Evolutionary conservation across 2,888 invertebrate genomes (phyloP).

Genomic region (Erebia palarica): DNA sequence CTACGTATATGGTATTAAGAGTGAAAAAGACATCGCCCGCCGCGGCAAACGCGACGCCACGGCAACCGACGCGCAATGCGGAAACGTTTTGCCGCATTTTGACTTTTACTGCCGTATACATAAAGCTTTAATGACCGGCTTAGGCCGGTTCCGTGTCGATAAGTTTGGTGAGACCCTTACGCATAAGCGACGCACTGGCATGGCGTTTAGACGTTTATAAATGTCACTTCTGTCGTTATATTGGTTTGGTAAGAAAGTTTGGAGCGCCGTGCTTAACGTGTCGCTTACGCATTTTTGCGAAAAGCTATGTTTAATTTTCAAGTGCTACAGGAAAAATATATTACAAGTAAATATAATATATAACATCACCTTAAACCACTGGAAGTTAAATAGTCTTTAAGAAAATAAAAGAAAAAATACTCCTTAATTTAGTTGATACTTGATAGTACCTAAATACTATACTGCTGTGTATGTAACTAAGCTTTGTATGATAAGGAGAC

Average conservation of each 20-base stretch:
- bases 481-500: conserved; percentile 69
- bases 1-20: too few species aligned
- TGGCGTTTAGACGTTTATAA: not conserved
- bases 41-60: too few species aligned
- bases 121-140: too few species aligned
- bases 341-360: not conserved
- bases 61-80: too few species aligned
- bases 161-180: not conserved
- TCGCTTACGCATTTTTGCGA: not conserved
- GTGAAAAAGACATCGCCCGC: too few species aligned
- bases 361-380: not conserved
- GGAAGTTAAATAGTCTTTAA: conserved; percentile 30
- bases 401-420: conserved; percentile 21
- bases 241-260: not conserved
- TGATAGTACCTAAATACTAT: conserved; percentile 39
- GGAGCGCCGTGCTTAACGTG: not conserved
- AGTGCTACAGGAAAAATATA: not conserved
- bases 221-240: not conserved
- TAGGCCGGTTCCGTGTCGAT: too few species aligned
- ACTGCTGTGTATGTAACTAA: conserved; percentile 52
- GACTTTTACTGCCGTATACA: too few species aligned
- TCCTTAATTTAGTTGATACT: conserved; percentile 8
- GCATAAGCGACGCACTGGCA: not conserved
- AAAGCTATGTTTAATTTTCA: not conserved
- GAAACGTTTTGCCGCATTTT: too few species aligned